Conservation (phyloP, 2,888 invertebrate species). For the Lutraria lutraria region DNA sequence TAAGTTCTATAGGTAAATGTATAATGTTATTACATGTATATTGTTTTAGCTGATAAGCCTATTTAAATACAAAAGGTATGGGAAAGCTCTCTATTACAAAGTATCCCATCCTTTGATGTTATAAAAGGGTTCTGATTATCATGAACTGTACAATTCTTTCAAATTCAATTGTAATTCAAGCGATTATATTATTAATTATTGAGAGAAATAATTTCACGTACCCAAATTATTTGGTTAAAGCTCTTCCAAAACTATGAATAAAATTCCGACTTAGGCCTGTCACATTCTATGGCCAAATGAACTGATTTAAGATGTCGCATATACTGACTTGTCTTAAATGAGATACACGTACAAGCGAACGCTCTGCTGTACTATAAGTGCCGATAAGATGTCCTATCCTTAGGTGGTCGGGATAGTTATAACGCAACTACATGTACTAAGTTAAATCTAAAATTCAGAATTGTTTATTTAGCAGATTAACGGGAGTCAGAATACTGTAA, state of each 20-base stretch:
- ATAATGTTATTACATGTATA: no score
- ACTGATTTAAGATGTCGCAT: not conserved
- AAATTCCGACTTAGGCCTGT: not conserved
- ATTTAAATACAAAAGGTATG: no score
- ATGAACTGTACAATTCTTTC: no score
- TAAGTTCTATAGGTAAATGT: no score
- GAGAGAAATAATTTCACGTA: not conserved
- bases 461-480: constrained; percentile 5
- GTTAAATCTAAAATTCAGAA: not conserved
- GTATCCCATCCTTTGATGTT: no score
- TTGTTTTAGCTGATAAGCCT: no score
- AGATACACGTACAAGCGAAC: no score
- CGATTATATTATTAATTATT: not conserved
- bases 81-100: no score
- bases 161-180: no score
- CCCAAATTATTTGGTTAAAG: not conserved
- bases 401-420: not conserved
- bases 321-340: no score
- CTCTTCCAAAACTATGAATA: not conserved
- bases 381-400: not conserved
- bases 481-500: not conserved
- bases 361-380: not conserved
- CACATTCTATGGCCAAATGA: not conserved
- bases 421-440: not conserved
- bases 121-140: no score